phyloP scores from a whole-genome alignment of 2,888 invertebrate species.

The Danaus chrysippus region DNA sequence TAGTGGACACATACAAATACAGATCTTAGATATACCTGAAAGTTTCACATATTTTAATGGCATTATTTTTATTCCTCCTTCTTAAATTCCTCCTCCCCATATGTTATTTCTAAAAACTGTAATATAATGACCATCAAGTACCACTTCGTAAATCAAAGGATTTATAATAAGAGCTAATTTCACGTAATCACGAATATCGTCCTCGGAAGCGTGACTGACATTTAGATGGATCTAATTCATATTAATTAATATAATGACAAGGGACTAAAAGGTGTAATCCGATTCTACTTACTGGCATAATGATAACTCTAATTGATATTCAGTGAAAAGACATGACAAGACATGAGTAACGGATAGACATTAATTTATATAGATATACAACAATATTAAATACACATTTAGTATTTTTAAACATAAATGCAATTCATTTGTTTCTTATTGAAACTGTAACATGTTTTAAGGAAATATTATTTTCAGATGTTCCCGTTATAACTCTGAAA shows the following conservation, averaged over 20 bases:
- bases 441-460: too few relatives aligned
- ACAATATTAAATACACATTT: too few relatives aligned
- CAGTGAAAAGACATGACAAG: neutral
- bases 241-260: conserved; percentile 31
- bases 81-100: too few relatives aligned
- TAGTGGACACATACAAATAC: neutral
- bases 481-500: conserved; percentile 89
- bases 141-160: too few relatives aligned
- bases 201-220: neutral
- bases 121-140: too few relatives aligned
- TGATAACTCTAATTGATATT: conserved; percentile 7
- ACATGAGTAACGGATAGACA: too few relatives aligned
- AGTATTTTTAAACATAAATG: too few relatives aligned
- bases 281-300: conserved; percentile 15
- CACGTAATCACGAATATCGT: too few relatives aligned
- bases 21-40: neutral
- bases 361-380: too few relatives aligned
- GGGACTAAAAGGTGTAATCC: conserved; percentile 13
- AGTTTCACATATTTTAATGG: neutral
- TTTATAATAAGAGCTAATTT: too few relatives aligned
- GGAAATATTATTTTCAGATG: conserved; percentile 77
- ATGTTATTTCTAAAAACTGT: too few relatives aligned
- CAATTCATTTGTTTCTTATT: too few relatives aligned
- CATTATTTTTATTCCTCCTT: neutral
- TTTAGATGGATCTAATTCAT: conserved; percentile 20